Evolutionary conservation across 2,797 vertebrate genomes (phyloP).

Genomic region (Alca torda): DNA sequence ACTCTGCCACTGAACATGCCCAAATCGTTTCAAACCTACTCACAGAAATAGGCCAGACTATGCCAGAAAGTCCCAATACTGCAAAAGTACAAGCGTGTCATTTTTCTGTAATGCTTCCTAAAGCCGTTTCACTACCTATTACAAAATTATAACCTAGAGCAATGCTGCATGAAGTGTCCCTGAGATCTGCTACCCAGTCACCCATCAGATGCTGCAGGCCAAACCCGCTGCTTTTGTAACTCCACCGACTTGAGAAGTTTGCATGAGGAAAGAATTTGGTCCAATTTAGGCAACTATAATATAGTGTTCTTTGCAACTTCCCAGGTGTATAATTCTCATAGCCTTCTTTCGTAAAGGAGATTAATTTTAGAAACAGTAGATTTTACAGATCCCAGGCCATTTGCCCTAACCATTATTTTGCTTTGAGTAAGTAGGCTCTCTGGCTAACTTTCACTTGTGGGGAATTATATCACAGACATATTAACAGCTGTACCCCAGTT

Average conservation of each 20-base stretch:
- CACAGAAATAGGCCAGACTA: not conserved
- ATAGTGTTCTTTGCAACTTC: not conserved
- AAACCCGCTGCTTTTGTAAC: not conserved
- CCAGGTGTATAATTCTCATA: not conserved
- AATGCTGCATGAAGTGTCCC: not conserved
- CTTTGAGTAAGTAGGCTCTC: not conserved
- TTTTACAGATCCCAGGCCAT: constrained; percentile 8
- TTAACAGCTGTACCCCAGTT: constrained; percentile 40
- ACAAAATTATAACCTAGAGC: not conserved
- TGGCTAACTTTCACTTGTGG: not conserved
- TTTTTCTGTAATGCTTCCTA: not conserved
- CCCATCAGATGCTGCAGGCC: not conserved
- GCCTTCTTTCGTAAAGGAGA: not conserved
- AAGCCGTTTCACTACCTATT: not conserved
- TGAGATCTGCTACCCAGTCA: not conserved
- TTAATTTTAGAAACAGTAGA: constrained; percentile 22
- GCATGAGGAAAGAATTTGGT: not conserved
- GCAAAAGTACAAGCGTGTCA: not conserved
- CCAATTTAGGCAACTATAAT: not conserved
- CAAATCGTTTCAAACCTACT: not conserved
- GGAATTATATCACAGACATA: constrained; percentile 22
- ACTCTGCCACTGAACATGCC: not conserved
- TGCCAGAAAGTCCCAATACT: not conserved
- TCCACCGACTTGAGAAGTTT: not conserved
- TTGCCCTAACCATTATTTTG: not conserved